Percentiles rank a stretch among this genome's conserved stretches.
phyloP scores from a whole-genome alignment of 2,797 vertebrate genomes.

The Pseudochirops cupreus region DNA sequence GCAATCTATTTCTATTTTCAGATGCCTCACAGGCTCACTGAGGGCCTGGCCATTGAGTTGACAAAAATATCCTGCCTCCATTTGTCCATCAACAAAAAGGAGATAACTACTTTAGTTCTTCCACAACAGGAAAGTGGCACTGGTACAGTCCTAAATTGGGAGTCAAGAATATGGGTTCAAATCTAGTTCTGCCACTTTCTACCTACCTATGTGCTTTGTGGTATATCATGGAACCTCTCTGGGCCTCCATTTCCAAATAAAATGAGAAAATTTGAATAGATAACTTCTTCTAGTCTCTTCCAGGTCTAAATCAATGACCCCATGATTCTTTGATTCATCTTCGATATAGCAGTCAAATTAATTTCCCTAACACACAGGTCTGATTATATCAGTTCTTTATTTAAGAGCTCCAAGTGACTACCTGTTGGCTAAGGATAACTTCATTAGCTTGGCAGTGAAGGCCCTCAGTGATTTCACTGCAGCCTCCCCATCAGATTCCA shows the following conservation, averaged over 20 bases:
- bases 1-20: not conserved
- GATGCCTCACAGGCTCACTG: not conserved
- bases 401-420: not conserved
- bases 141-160: not conserved
- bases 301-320: not conserved
- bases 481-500: not conserved
- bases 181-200: not conserved
- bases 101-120: not conserved
- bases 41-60: not conserved
- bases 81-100: not conserved
- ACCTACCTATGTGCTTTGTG: not conserved
- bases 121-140: not conserved
- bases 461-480: not conserved
- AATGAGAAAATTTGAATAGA: not conserved
- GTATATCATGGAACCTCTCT: not conserved
- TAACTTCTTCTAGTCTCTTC: not conserved
- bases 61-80: not conserved
- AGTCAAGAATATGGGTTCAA: not conserved
- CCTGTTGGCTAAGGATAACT: not conserved
- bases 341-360: not conserved
- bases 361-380: not conserved
- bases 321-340: not conserved
- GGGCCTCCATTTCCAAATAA: not conserved
- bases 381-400: not conserved
- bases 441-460: not conserved